Evolutionary conservation across 1,140 invertebrate genomes (phyloP).

Genomic region (Pseudomyrmex pallidus): DNA sequence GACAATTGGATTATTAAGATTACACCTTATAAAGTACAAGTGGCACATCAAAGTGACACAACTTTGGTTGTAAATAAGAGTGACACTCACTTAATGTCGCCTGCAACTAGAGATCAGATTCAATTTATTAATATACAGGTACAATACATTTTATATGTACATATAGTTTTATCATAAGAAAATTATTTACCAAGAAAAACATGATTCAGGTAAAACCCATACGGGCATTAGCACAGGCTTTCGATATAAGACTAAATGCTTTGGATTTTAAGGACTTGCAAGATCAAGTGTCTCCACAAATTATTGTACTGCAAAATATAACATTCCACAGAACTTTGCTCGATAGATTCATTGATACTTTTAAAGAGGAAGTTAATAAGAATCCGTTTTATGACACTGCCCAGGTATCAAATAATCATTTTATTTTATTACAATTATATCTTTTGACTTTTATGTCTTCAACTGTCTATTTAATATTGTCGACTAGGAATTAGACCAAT

Average conservation of each 20-base stretch:
- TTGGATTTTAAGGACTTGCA: conserved; percentile 92
- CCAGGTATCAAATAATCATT: conserved; percentile 85
- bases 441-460: neutral
- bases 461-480: conserved; percentile 57
- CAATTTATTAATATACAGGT: conserved; percentile 93
- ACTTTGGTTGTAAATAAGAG: conserved; percentile 90
- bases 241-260: conserved; percentile 91
- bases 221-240: conserved; percentile 85
- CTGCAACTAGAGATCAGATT: conserved; percentile 87
- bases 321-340: conserved; percentile 92
- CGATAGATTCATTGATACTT: conserved; percentile 93
- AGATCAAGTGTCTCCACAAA: conserved; percentile 90
- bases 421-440: conserved; percentile 22
- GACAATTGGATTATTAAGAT: conserved; percentile 96
- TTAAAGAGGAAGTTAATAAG: conserved; percentile 90
- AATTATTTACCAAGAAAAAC: too few species aligned
- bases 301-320: conserved; percentile 91
- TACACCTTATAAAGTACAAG: conserved; percentile 89
- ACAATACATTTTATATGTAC: conserved; percentile 3
- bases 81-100: conserved; percentile 90
- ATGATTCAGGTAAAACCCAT: conserved; percentile 87
- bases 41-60: conserved; percentile 92
- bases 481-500: conserved; percentile 90
- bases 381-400: conserved; percentile 90
- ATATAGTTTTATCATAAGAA: too few species aligned